A percentile compares a stretch with the other conserved stretches of the same genome.
phyloP scores from a whole-genome alignment of 2,888 invertebrate genomes.

The Rhagonycha fulva region DNA sequence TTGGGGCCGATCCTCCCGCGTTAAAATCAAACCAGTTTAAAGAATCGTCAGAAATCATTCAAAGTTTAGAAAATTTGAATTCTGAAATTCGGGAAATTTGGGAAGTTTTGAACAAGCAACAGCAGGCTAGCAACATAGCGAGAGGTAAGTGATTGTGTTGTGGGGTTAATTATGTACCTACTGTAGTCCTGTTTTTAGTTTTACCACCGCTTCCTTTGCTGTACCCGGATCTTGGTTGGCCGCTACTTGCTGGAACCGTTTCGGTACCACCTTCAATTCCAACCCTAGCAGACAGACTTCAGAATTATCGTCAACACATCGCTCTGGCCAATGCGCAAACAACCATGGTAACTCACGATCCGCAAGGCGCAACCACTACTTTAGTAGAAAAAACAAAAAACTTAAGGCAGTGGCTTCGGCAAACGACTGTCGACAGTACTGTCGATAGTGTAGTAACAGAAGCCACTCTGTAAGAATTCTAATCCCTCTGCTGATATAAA shows the following conservation, averaged over 20 bases:
- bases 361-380: conserved; percentile 63
- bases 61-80: conserved; percentile 71
- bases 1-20: conserved; percentile 56
- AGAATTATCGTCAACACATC: conserved; percentile 61
- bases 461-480: conserved; percentile 43
- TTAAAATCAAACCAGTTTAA: conserved; percentile 58
- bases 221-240: conserved; percentile 63
- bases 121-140: conserved; percentile 56
- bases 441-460: conserved; percentile 41
- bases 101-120: conserved; percentile 67
- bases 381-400: conserved; percentile 68
- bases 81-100: conserved; percentile 73
- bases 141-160: conserved; percentile 46
- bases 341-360: conserved; percentile 54
- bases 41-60: conserved; percentile 71
- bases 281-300: conserved; percentile 59
- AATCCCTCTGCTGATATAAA: neutral
- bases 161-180: neutral
- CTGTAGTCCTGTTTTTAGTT: conserved; percentile 37
- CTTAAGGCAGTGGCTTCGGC: conserved; percentile 68
- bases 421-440: conserved; percentile 50
- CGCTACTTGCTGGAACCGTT: conserved; percentile 48
- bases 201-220: conserved; percentile 57
- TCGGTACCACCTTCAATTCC: conserved; percentile 54
- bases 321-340: conserved; percentile 56